phyloP scores from a whole-genome alignment of 2,113 vertebrate genomes.

The Ictalurus furcatus region DNA sequence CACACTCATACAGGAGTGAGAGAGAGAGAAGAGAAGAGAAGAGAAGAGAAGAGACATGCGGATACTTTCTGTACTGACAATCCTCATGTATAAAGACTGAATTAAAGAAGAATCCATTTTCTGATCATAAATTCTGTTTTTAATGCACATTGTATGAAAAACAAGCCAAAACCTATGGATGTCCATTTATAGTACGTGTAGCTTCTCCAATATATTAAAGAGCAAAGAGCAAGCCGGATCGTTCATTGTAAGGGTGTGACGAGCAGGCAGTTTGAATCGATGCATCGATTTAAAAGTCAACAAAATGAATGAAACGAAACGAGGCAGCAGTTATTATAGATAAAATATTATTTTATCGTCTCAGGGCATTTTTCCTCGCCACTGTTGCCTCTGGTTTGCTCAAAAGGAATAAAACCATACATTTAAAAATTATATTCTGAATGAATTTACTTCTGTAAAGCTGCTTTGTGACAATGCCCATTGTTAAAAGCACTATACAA shows the following conservation, averaged over 20 bases:
- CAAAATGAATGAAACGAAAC: neutral
- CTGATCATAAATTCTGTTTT: neutral
- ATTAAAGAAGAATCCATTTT: neutral
- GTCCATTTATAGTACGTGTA: neutral
- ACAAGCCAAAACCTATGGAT: neutral
- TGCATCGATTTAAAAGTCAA: neutral
- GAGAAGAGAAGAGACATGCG: neutral
- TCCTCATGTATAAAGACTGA: neutral
- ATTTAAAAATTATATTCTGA: too few species aligned
- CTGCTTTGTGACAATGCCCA: too few species aligned
- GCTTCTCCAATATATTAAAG: neutral
- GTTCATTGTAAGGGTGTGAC: neutral
- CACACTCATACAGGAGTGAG: neutral
- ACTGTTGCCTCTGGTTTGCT: too few species aligned
- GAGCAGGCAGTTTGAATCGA: too few species aligned
- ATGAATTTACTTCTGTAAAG: too few species aligned
- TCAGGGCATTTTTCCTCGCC: too few species aligned
- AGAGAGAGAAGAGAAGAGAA: slow-evolving; percentile 14
- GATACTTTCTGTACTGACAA: neutral
- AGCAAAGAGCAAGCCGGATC: neutral
- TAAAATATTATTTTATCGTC: too few species aligned
- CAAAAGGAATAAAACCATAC: too few species aligned
- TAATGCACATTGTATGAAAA: neutral
- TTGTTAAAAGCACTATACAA: too few species aligned
- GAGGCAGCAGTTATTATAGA: neutral